Evolutionary conservation across 2,888 invertebrate species (phyloP), one percentile per base, ranked within the genome.

Genomic region (Cephonodes hylas): DNA sequence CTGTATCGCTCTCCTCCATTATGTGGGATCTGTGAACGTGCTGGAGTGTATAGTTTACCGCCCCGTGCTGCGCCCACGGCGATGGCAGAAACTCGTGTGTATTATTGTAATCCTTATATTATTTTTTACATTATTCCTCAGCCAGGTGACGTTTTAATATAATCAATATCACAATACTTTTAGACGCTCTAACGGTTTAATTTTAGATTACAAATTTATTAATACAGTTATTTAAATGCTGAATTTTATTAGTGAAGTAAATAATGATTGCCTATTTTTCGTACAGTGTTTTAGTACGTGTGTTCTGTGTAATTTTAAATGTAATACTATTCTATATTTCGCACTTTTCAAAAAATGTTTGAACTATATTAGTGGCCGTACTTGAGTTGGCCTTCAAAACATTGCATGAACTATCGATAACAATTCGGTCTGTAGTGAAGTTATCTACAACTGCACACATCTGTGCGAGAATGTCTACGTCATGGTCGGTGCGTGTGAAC

Each of bases 111-210:
- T 53, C 2, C 15, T 53, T n/a, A 18, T 46, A 15, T 48, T 23
- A 13, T 25, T 53, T 53, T 31, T 53, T 53, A 53, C 10, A 53
- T 31, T 53, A 27, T 3, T 18, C 31, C 18, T 10, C 15, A 53
- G 18, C 27, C 27, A 3, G 31, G 4, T 15, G 8, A 48, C 7
- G 23, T 48, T 48, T 48, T 25, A 27, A 48, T 15, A 27, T 48
- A n/a, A 27, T 27, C 27, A 8, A 48, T 48, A 48, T 48, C 48
- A 48, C 48, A 48, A 48, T 48, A 48, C 44, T 38, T 59, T 22
- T 60, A 57, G 60, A 20, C 63, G 63, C 63, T 59, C 62, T 27
- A 48, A 48, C 8, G 6, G 15, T 48, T 27, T 48, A 38, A 27
- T 48, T 48, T 27, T 48, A 27, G 27, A 15, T 8, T 18, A 27